Evolutionary conservation across 1,140 invertebrate species (phyloP), one percentile per base, ranked within the genome.

Genomic region (Cheumatopsyche charites): DNA sequence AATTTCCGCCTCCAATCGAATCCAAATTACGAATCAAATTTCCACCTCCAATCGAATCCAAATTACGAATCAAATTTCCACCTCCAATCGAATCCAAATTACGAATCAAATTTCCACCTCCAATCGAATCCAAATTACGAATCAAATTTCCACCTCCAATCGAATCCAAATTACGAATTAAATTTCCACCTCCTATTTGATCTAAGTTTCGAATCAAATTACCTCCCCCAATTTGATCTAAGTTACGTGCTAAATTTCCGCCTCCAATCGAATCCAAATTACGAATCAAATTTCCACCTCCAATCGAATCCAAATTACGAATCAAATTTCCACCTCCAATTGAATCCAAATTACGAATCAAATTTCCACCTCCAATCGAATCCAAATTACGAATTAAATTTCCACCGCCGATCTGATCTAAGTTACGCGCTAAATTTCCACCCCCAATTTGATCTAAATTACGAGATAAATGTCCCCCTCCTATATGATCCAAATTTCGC

Each of bases 11-110:
- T 6, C 78, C 78, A 9, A 79, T 69, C n/a, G 77, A 76, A 70
- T 79, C 78, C 7, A 73, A 41, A 74, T 79, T 80, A 76, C 82
- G 81, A 0, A 83, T 78, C 26, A 86, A 75, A 77, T 85, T 85
- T 5, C 82, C 82, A 17, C 83, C 84, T 0, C 81, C 82, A 2
- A 86, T 79, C 9, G 79, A 77, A 72, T 86, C 85, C 13, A 85
- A 62, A 68, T 81, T 80, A 6, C 85, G 77, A 12, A 85, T 78
- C 1, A 85, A 73, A 71, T 85, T 80, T 43, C 84, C 84, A 17
- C 83, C 84, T 15, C 85, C 73, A 0, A 80, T 79, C 72, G 84
- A 82, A 17, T 83, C 72, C 45, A 78, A 72, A 74, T 82, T 83
- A 77, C 26, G 84, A 6, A 86, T 78, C 17, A 84, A 73, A 73